Evolutionary conservation across 2,797 vertebrate species (phyloP), one percentile per base, ranked within the genome.

Genomic region (Ctenochaetus hawaiiensis): DNA sequence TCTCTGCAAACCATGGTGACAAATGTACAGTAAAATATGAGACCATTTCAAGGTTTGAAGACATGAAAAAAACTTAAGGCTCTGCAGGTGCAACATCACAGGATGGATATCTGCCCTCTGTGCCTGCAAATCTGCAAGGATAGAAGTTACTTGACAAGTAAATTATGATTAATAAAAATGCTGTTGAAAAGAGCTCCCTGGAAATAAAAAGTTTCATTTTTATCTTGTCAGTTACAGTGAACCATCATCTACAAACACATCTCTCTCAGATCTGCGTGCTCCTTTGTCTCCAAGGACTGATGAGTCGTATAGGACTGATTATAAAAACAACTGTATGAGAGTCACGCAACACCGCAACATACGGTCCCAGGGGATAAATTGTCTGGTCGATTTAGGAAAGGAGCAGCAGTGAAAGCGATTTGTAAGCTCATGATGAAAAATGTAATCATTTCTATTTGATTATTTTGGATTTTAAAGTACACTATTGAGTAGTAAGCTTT

Each of bases 291-390:
- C 81, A 72, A 58, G 82, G 70, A 75, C 70, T 67, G 78, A 90
- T 83, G 69, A 88, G 67, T 79, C 87, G 85, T 81, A 75, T 78
- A 92, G 85, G 81, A 79, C 81, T 83, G 84, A 93, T 91, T 88
- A 84, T 72, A 72, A 56, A 91, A 78, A 89, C 78, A 91, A 88
- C 88, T 80, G 85, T 70, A 74, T 78, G 82, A 72, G 39, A 90
- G 85, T 91, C 91, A 93, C 61, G 80, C 88, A 89, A 79, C 62
- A 44, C 68, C 68, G 64, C 60, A 78, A 77, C 66, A 68, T 77
- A 65, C 67, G 61, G 80, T 82, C 70, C 59, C 53, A n/a, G 70
- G 64, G 49, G 65, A 72, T 82, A 43, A 88, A 75, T 80, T 62
- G 62, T 79, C 66, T 13, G 79, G 57, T 72, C 61, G 48, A 56